Evolutionary conservation across 35 echinoderm and acorn worm species (phyloP), one percentile per base, ranked within the genome.

Genomic region (Hemicentrotus pulcherrimus): DNA sequence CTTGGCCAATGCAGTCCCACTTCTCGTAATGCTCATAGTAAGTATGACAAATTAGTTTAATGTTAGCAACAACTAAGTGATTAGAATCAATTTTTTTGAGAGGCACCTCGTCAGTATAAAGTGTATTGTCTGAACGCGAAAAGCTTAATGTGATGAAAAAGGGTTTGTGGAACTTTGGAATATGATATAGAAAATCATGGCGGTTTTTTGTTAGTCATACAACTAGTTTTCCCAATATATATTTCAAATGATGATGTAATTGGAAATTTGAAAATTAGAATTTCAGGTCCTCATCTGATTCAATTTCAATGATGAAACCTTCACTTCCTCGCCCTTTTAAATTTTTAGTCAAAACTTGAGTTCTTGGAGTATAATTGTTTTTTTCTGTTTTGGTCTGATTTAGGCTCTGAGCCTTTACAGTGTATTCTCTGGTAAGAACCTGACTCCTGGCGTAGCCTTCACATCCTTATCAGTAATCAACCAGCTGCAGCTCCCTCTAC

Each of bases 381-480:
- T 28, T 70, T 5, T 1, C 22, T 11, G 22, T 52, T 13, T 55
- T 31, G 52, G 14, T 12, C 50, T 55, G 50, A 55, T 55, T 47
- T 94, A 97, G 97, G 91, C 95, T 30, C 96, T 93, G 59, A 92
- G 95, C 52, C 61, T 95, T 7, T 97, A 96, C 86, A 95, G 95
- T 24, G 94, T 92, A 46, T 50, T 99, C 46, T 95, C 94, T 10
- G 96, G 95, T 15, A 94, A 97, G 9, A 33, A 89, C 19, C 52
- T 99, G 61, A 99, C 94, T 35, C 98, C 98, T 12, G 98, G 95
- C 24, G 94, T 99, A 4, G 95, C 98, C 86, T 99, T 99, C 48
- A 94, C 98, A 6, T 94, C 98, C 24, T 94, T 99, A 7, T 91
- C 98, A 0, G 96, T 99, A 86, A 96, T 99, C 95, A 99, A 99